A percentile compares a stretch with the other conserved stretches of the same genome.
Evolutionary conservation across 2,797 vertebrate species (phyloP).

Genomic region (Pseudochirops corinnae): DNA sequence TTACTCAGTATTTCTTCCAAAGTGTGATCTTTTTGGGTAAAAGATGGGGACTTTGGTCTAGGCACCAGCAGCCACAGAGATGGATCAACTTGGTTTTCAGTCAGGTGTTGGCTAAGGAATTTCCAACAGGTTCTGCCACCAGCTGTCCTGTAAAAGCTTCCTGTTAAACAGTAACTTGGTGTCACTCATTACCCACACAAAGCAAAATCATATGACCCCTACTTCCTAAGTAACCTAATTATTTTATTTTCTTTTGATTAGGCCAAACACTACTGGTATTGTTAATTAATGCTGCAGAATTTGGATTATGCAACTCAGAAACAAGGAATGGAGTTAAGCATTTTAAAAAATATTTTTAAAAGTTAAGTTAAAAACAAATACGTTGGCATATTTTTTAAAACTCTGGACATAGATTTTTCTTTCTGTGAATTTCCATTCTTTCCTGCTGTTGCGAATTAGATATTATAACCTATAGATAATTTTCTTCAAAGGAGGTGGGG

Average conservation of each 20-base stretch:
- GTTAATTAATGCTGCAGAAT: constrained; percentile 86
- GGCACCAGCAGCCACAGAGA: not conserved
- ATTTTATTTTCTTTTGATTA: constrained; percentile 82
- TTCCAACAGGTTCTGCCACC: constrained; percentile 58
- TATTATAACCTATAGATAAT: constrained; percentile 62
- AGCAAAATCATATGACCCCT: constrained; percentile 83
- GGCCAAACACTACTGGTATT: constrained; percentile 84
- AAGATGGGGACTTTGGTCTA: fast-evolving
- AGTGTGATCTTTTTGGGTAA: not conserved
- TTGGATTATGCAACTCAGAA: constrained; percentile 82
- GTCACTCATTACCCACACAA: constrained; percentile 77
- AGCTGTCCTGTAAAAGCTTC: constrained; percentile 71
- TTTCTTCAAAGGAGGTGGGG: constrained; percentile 62
- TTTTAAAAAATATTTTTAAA: constrained; percentile 66
- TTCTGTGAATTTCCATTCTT: constrained; percentile 67
- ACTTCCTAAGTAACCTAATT: constrained; percentile 84
- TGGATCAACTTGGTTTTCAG: not conserved
- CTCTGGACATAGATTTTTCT: constrained; percentile 49
- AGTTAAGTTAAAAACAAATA: constrained; percentile 78
- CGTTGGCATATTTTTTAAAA: constrained; percentile 57
- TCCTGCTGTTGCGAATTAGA: constrained; percentile 59
- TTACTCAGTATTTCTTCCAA: not conserved
- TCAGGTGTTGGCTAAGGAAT: constrained; percentile 60
- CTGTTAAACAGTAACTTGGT: constrained; percentile 68
- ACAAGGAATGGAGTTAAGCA: constrained; percentile 80